Percentiles rank a stretch among this genome's conserved stretches.
Evolutionary conservation across 1,140 invertebrate genomes (phyloP).

Genomic region (Lamellibrachia luymesi): DNA sequence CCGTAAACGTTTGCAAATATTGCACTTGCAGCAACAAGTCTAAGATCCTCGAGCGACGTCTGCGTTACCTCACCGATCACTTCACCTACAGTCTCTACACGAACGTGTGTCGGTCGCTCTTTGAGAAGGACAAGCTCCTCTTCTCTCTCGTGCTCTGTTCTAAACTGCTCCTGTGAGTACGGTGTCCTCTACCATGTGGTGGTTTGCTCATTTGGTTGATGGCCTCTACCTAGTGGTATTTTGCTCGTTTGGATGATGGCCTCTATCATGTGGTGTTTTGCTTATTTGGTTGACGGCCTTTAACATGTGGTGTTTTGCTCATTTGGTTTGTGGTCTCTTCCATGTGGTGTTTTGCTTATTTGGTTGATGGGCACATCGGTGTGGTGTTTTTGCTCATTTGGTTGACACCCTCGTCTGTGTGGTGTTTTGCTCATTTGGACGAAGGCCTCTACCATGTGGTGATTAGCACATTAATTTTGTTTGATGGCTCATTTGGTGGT

Average conservation of each 20-base stretch:
- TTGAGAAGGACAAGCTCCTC: slow-evolving; percentile 90
- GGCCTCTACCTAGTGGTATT: background rate
- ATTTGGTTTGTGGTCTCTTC: background rate
- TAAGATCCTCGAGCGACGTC: slow-evolving; percentile 60
- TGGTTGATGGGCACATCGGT: background rate
- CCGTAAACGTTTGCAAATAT: background rate
- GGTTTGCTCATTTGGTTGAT: background rate
- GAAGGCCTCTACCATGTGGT: no score
- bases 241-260: background rate
- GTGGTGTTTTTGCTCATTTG: background rate
- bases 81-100: slow-evolving; percentile 90
- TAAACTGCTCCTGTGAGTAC: slow-evolving; percentile 58
- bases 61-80: slow-evolving; percentile 74
- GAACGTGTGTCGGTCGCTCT: slow-evolving; percentile 90
- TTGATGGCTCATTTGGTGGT: background rate
- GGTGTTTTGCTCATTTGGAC: no score
- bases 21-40: slow-evolving; percentile 52
- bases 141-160: slow-evolving; percentile 69
- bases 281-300: no score
- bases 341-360: background rate
- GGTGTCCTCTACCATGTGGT: background rate
- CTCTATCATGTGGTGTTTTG: no score
- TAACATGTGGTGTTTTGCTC: no score
- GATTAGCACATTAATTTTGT: no score
- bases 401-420: no score